Evolutionary conservation across 2,797 vertebrate species (phyloP), one percentile per base, ranked within the genome.

Genomic region (Okamejei kenojei): DNA sequence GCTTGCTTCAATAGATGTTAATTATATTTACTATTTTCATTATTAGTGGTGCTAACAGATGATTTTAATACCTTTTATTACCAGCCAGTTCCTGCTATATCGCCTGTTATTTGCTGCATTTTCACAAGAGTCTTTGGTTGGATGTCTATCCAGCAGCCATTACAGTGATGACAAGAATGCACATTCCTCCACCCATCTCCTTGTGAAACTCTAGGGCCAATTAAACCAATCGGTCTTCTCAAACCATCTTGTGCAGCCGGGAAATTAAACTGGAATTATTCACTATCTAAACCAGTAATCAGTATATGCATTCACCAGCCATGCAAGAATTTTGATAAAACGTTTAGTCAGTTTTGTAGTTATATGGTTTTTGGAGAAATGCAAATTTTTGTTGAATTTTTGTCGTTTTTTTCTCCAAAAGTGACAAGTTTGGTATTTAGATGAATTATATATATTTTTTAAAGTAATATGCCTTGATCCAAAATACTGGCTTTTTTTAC

Each of bases 261-360:
- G 15, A n/a, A 54, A 61, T 84, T 84, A 54, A 61, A 84, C 11
- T 63, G 54, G 11, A 58, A 61, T 9, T 82, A 3, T 74, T 82
- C 29, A 61, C n/a, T 84, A 54, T 54, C 5, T 81, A 88, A 94
- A 94, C 93, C 93, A 93, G 93, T 32, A 93, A 93, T 94, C 81
- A 35, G 32, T 86, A 73, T 68, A n/a, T 32, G 9, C 54, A 32
- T 93, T 73, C 19, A 29, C 35, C 7, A 29, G 38, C 8, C 15
- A 74, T 88, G 0, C 15, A 63, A 29, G 4, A n/a, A 26, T n/a
- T 29, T n/a, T 26, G 74, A 77, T 29, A 77, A 29, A n/a, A 77
- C n/a, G 1, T 54, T 26, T 23, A 23, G 10, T 68, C 17, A 17
- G 1, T 68, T 68, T 54, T 54, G 45, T 6, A 54, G 45, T 6